Evolutionary conservation across 2,113 vertebrate genomes (phyloP), one percentile per base, ranked within the genome.

Genomic region (Leptodactylus fuscus): DNA sequence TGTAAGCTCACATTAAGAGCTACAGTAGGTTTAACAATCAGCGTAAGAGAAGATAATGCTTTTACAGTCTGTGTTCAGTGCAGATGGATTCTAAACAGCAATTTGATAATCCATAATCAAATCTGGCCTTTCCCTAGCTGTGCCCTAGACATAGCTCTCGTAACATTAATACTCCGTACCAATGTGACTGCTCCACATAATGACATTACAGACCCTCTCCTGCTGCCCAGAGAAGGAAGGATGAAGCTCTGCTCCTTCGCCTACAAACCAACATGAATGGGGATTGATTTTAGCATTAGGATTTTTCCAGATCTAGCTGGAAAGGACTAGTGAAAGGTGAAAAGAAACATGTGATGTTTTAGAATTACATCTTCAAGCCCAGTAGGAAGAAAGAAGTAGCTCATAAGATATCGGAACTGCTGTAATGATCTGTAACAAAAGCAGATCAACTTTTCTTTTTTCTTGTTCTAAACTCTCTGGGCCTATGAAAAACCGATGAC

Each of bases 101-200:
- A 85, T 80, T 85, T 85, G 75, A 79, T 80, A 85, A 85, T 85
- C 83, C 83, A 85, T 85, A 85, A 85, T 85, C 83, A 85, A 85
- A 85, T 85, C 83, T 85, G 76, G 32, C 83, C 83, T 85, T 85
- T 34, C 48, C 58, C 76, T 70, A 70, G 69, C 46, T 29, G 34
- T 49, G 76, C 34, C 62, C 62, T 34, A 80, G 83, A 85, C 65
- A 71, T 62, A 60, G 83, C 65, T 55, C 38, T 85, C 62, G 58
- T 70, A 69, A n/a, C 46, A 58, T 55, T 85, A 85, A 85, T 65
- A 80, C 38, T 51, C 48, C 51, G 18, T 38, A 38, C 46, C 74
- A 78, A 44, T 44, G 46, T 27, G 46, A 55, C 46, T 80, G 58
- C 34, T 70, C 11, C 15, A 24, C 49, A 36, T 71, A 80, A 85